Percentiles rank a stretch among this genome's conserved stretches.
Evolutionary conservation across 2,888 invertebrate species (phyloP).

Genomic region (Coelogynopora nodosa): DNA sequence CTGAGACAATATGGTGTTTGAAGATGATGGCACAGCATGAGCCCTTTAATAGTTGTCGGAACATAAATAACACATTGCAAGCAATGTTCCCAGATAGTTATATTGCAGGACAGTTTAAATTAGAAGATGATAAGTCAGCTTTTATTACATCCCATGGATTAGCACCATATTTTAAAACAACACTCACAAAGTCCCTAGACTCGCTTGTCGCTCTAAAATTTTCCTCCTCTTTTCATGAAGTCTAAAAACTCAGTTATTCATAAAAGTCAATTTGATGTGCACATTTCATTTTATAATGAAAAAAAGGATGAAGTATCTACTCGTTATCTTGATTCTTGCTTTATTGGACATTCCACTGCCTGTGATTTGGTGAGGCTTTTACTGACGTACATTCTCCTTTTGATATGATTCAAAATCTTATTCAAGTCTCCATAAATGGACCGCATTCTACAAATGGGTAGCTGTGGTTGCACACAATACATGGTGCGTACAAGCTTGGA

Average conservation of each 20-base stretch:
- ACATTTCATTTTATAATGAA: background rate
- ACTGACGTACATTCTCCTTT: background rate
- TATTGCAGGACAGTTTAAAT: too few relatives aligned
- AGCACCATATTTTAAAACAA: background rate
- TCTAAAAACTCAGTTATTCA: background rate
- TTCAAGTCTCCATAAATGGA: background rate
- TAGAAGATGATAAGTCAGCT: too few relatives aligned
- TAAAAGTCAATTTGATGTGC: background rate
- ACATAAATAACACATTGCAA: too few relatives aligned
- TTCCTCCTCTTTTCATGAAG: background rate
- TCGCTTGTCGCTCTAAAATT: too few relatives aligned
- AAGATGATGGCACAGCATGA: too few relatives aligned
- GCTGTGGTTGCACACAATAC: background rate
- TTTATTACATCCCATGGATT: background rate
- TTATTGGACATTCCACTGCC: background rate
- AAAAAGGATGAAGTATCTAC: background rate
- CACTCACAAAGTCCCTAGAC: background rate
- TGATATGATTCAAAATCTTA: background rate
- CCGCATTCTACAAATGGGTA: background rate
- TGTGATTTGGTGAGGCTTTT: background rate
- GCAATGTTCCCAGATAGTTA: too few relatives aligned
- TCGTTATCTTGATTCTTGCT: background rate
- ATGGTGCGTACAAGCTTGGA: background rate
- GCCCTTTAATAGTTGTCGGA: too few relatives aligned
- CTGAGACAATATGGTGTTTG: too few relatives aligned